A percentile compares a stretch with the other conserved stretches of the same genome.
Evolutionary conservation across 2,113 vertebrate species (phyloP).

Genomic region (Oncorhynchus tshawytscha): DNA sequence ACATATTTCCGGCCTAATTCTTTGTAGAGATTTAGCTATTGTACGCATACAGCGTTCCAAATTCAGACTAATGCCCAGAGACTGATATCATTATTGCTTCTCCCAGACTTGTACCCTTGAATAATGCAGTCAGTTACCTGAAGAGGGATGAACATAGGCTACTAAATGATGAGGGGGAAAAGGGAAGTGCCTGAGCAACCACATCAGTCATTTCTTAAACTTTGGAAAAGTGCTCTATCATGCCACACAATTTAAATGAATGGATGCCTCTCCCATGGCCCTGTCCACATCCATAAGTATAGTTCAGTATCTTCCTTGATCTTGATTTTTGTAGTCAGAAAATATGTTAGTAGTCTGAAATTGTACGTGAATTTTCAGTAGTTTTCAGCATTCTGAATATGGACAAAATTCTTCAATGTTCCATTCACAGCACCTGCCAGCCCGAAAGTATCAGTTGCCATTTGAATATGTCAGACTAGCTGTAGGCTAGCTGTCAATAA

Average conservation of each 20-base stretch:
- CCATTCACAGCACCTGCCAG: not conserved
- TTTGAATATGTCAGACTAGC: conserved; percentile 1
- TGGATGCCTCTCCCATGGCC: not conserved
- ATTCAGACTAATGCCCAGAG: too few species aligned
- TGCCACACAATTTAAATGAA: not conserved
- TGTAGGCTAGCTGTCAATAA: conserved; percentile 15
- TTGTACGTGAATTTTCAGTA: not conserved
- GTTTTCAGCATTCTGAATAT: not conserved
- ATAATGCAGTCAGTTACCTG: too few species aligned
- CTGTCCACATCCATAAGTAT: not conserved
- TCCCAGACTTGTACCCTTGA: too few species aligned
- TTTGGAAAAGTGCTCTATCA: too few species aligned
- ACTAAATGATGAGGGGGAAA: too few species aligned
- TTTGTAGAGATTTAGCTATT: not conserved
- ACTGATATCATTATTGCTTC: too few species aligned
- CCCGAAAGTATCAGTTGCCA: not conserved
- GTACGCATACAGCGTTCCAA: too few species aligned
- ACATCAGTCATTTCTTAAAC: too few species aligned
- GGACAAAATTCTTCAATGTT: not conserved
- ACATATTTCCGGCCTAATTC: not conserved
- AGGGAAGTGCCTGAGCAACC: too few species aligned
- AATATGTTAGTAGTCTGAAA: not conserved
- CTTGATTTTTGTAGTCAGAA: not conserved
- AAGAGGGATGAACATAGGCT: too few species aligned
- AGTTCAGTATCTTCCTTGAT: not conserved